These are phyloP conservation scores for Stratiomys singularior DNA, from an alignment of 2,888 invertebrate genomes.

Conservation along the genomic window DNA sequence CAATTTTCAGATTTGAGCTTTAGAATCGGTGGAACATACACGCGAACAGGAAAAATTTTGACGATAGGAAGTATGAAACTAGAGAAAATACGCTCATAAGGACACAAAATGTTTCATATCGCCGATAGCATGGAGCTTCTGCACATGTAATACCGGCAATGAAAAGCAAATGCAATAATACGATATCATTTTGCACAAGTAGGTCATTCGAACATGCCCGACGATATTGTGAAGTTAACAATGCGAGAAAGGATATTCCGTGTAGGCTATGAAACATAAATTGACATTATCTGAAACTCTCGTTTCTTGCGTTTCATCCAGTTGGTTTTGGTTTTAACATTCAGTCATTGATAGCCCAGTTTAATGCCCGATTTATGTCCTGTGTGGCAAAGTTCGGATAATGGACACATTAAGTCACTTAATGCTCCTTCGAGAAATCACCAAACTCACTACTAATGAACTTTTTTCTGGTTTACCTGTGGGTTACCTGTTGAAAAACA, in stretches of 20 bases:
- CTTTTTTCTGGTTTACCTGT: no score
- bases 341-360: background rate
- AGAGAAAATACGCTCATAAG: background rate
- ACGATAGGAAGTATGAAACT: constrained; percentile 7
- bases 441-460: no score
- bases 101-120: background rate
- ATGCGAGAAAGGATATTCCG: background rate
- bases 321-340: constrained; percentile 33
- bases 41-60: constrained; percentile 22
- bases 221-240: constrained; percentile 9
- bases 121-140: background rate
- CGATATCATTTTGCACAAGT: constrained; percentile 21
- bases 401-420: no score
- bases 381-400: background rate
- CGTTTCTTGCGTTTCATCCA: constrained; percentile 12
- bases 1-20: constrained; percentile 25
- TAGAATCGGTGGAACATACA: background rate
- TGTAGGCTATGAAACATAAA: background rate
- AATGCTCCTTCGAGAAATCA: no score
- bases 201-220: constrained; percentile 31
- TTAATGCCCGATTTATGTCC: background rate
- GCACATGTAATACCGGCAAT: background rate
- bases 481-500: no score
- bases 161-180: constrained; percentile 7
- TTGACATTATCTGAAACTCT: constrained; percentile 19